Evolutionary conservation across 2,113 vertebrate genomes (phyloP), one percentile per base, ranked within the genome.

Genomic region (Circaetus cinerascens): DNA sequence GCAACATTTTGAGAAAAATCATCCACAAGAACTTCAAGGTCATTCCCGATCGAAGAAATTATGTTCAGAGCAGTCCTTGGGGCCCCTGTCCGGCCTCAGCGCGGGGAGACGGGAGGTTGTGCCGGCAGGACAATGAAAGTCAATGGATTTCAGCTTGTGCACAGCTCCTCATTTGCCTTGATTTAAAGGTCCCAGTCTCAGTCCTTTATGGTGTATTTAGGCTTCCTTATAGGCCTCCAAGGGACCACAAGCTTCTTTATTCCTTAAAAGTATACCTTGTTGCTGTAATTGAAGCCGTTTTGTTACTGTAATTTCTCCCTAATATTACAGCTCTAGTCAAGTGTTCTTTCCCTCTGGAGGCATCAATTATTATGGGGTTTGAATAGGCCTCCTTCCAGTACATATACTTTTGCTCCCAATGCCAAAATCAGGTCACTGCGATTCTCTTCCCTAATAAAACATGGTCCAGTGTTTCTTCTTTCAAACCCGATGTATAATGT

Each of bases 251-350:
- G 69, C 60, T 95, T 95, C 94, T 94, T 90, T 95, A 86, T 93
- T 97, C 88, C 83, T 96, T 96, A 91, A 92, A 97, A 88, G 75
- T 95, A 57, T 81, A 93, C 90, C 84, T 95, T 90, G 85, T 85
- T 94, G 91, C 78, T 92, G 34, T 97, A 97, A 97, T 96, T 96
- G 96, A 96, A 97, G 91, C 72, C 56, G 2, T 96, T 97, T 97
- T 89, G 95, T 95, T 96, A 62, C 97, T 93, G 78, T 97, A 98
- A 97, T 96, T 98, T 92, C 90, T 96, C 93, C 95, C 80, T 97
- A 90, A 97, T 95, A 93, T 93, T 96, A 79, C 67, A 82, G 78
- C 93, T 97, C 90, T 88, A 91, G 85, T 97, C 93, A 98, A 96
- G 91, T 90, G 60, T 56, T 95, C 84, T 93, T 97, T 93, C 96